Evolutionary conservation across 1,140 invertebrate genomes (phyloP).

Genomic region (Aricia agestis): DNA sequence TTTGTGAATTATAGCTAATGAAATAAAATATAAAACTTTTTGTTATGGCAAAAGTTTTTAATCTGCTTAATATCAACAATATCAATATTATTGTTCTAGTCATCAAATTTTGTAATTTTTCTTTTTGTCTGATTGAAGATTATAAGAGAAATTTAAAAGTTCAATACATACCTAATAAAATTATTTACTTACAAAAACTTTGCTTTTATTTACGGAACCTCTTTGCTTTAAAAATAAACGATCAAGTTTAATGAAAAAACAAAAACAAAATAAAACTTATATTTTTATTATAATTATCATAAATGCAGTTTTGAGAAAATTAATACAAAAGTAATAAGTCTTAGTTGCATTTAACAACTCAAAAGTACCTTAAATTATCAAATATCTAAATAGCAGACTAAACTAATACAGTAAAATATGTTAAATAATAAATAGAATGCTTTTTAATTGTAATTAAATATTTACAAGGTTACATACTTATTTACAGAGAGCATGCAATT

Average conservation of each 20-base stretch:
- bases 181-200: background rate
- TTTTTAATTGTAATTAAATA: background rate
- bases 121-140: no score
- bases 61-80: no score
- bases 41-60: no score
- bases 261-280: background rate
- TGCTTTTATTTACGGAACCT: background rate
- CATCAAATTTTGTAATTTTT: no score
- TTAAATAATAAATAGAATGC: constrained; percentile 20
- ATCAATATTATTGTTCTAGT: no score
- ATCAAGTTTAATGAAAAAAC: background rate
- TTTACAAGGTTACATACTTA: background rate
- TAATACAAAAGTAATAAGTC: constrained; percentile 41
- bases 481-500: constrained; percentile 8
- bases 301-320: constrained; percentile 49
- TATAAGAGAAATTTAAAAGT: no score
- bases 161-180: background rate
- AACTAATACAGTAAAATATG: constrained; percentile 3
- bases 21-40: no score
- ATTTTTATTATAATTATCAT: constrained; percentile 29
- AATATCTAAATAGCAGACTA: no score
- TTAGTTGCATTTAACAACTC: constrained; percentile 21
- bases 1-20: no score
- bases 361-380: constrained; percentile 9
- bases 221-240: background rate